Evolutionary conservation across 2,888 invertebrate species (phyloP).

Genomic region (Pristionchus japonicus): DNA sequence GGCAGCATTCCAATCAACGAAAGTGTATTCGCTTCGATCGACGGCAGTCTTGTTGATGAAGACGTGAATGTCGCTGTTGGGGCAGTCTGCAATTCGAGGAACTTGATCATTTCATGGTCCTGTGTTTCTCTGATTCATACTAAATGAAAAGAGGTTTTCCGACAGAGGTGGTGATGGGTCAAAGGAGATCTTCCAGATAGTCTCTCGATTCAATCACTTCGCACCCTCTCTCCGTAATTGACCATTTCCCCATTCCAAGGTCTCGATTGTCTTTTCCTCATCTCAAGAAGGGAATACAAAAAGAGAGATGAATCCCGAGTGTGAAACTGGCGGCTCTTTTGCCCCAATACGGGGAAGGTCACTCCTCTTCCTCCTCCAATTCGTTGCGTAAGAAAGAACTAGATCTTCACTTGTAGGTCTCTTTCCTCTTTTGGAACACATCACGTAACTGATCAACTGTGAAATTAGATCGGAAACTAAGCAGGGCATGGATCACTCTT

Average conservation of each 20-base stretch:
- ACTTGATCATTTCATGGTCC: neutral
- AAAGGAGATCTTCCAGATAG: too few species aligned
- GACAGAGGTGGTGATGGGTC: too few species aligned
- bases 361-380: neutral
- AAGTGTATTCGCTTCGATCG: constrained; percentile 51
- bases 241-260: neutral
- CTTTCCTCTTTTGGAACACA: constrained; percentile 33
- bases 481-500: neutral
- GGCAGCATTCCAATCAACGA: constrained; percentile 40
- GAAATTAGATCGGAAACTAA: neutral
- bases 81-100: constrained; percentile 57
- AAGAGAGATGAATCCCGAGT: neutral
- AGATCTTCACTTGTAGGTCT: neutral
- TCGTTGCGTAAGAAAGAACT: constrained; percentile 41
- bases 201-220: neutral
- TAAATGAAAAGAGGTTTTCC: too few species aligned
- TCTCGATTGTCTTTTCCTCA: constrained; percentile 20
- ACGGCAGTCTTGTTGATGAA: constrained; percentile 57
- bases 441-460: constrained; percentile 22
- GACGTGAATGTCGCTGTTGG: constrained; percentile 59
- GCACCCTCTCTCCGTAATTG: constrained; percentile 14
- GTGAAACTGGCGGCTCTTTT: constrained; percentile 32
- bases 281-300: neutral
- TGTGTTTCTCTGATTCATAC: neutral
- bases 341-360: constrained; percentile 28